These are phyloP conservation scores for Haliclona indistincta DNA, from an alignment of 37 sponge, comb jelly and placozoan species.

Conservation along the genomic window DNA sequence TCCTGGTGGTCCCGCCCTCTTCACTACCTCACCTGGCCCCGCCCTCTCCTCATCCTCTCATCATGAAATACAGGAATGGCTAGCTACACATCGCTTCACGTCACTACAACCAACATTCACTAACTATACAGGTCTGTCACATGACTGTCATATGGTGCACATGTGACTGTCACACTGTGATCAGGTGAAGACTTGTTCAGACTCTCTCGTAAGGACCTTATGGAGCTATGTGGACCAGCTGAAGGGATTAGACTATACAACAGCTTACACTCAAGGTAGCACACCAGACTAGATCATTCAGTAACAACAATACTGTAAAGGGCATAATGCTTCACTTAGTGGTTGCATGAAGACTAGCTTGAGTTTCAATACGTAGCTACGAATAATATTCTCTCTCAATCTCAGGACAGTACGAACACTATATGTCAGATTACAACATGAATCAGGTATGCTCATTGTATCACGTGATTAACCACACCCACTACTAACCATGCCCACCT, in stretches of 20 bases:
- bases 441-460: too few species aligned
- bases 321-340: too few species aligned
- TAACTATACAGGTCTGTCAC: slow-evolving; percentile 43
- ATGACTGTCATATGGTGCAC: neutral
- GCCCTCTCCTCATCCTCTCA: neutral
- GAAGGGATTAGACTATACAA: slow-evolving; percentile 75
- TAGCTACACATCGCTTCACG: slow-evolving; percentile 41
- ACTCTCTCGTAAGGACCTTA: slow-evolving; percentile 57
- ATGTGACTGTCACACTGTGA: neutral
- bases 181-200: slow-evolving; percentile 51
- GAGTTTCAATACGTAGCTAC: too few species aligned
- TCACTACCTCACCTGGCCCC: neutral
- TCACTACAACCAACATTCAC: slow-evolving; percentile 44
- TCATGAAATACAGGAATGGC: slow-evolving; percentile 60
- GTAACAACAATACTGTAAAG: too few species aligned
- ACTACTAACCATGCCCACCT: too few species aligned
- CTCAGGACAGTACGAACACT: too few species aligned
- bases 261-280: slow-evolving; percentile 26
- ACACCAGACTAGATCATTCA: too few species aligned
- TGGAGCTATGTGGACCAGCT: slow-evolving; percentile 62
- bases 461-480: too few species aligned
- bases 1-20: neutral
- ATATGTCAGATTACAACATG: too few species aligned
- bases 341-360: too few species aligned
- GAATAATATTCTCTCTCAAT: too few species aligned